These are phyloP conservation scores for Pluvianellus socialis DNA, from an alignment of 2,113 vertebrate genomes.

Conservation along the genomic window DNA sequence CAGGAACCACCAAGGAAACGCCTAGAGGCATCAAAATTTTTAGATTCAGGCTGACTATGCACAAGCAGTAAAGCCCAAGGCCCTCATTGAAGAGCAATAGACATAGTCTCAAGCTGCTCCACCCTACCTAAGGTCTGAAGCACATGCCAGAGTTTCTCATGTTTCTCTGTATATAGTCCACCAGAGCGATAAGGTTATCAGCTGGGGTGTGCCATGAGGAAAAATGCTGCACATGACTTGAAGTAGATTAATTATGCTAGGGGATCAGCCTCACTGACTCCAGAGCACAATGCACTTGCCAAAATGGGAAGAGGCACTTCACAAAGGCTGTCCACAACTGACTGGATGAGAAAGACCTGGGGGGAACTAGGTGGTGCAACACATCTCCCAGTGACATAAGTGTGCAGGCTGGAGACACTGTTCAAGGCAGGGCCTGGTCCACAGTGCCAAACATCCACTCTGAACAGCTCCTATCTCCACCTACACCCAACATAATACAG, in stretches of 20 bases:
- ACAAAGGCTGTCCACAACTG: neutral
- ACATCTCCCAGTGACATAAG: neutral
- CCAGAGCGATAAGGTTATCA: neutral
- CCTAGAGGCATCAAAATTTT: neutral
- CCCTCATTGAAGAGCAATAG: neutral
- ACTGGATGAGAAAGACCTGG: neutral
- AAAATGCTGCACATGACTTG: neutral
- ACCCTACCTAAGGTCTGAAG: neutral
- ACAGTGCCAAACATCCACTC: neutral
- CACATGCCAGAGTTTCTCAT: accelerated
- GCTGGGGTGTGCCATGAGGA: accelerated
- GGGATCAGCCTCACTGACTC: accelerated
- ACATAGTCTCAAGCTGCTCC: neutral
- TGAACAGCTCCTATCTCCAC: neutral
- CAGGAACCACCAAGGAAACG: neutral
- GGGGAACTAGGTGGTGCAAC: neutral
- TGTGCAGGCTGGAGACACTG: neutral
- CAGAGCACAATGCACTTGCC: neutral
- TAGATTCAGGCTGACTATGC: neutral
- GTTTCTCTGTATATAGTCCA: neutral
- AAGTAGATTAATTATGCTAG: neutral
- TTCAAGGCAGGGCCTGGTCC: neutral
- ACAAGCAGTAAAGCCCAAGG: neutral
- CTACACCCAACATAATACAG: neutral
- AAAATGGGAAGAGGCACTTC: neutral